Base-by-base conservation (phyloP, 1,140 invertebrate genomes). In the Panulirus ornatus region DNA sequence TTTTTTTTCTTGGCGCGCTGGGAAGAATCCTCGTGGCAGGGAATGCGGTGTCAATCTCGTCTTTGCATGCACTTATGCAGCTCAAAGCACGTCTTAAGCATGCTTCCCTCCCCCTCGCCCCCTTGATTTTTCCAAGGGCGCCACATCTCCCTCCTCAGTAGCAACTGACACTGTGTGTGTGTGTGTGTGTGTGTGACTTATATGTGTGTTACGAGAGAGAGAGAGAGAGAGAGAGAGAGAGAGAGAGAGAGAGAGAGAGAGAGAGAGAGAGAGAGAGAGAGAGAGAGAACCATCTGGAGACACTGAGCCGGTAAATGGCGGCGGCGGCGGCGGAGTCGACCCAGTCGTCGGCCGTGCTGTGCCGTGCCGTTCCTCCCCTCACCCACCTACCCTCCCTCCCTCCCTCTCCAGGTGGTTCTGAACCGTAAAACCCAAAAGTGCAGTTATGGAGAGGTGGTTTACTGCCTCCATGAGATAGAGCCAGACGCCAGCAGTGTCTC, bases 221-320 rank as follows among this genome's bases (percentile, higher is more conserved):
- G 76, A 47, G 40, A 79, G 76, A 79, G 40, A 82, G 78, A 82
- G 78, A 58, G 78, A 82, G 78, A 82, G 47, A 82, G 78, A 82
- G 78, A 54, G 78, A 82, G 78, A 82, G 78, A 82, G 78, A 58
- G 78, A 82, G 78, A 82, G 78, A 82, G 78, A 82, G 78, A 54
- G 78, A 82, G 78, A 82, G 78, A 82, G 78, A 82, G 78, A 81
- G 78, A 82, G 78, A 58, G 78, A 58, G 51, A 82, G 54, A 63
- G 78, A 82, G 51, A 82, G 47, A 54, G 78, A 82, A 47, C 51
- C 19, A 51, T 11, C 54, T 44, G 54, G 78, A 82, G 79, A 83
- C 51, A 83, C 30, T 9, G 30, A 27, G 58, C 22, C 14, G 38
- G n/a, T 58, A 70, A 19, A 58, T 14, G 36, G 58, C 22, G 58